Conservation (phyloP, 2,113 vertebrate genomes). For the Castor canadensis region DNA sequence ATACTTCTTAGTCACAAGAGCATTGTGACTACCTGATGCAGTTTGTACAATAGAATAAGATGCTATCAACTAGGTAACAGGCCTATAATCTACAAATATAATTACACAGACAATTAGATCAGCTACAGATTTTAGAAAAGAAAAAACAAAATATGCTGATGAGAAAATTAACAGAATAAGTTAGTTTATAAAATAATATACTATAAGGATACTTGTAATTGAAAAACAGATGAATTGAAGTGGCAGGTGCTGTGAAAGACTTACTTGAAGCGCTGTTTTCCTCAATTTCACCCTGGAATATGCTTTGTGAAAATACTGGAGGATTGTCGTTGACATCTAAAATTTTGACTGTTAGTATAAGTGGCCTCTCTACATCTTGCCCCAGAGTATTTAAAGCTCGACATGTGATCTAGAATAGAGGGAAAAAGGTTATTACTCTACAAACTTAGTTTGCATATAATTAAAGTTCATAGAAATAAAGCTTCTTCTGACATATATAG, state of each 20-base stretch:
- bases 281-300: conserved; percentile 84
- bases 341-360: conserved; percentile 86
- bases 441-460: neutral
- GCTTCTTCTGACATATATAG: neutral
- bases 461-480: neutral
- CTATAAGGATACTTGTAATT: neutral
- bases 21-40: neutral
- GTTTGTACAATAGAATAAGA: neutral
- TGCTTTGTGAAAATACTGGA: conserved; percentile 83
- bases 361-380: conserved; percentile 82
- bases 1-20: neutral
- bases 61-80: neutral
- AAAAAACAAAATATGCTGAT: neutral
- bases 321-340: conserved; percentile 88
- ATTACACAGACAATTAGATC: neutral
- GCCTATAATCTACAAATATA: neutral
- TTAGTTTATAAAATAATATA: conserved; percentile 15
- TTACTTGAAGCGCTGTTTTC: conserved; percentile 87
- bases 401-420: conserved; percentile 83
- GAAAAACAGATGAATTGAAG: neutral
- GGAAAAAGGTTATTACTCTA: neutral
- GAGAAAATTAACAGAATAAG: neutral
- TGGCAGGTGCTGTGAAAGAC: conserved; percentile 42
- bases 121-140: neutral
- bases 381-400: conserved; percentile 79